A percentile compares a stretch with the other conserved stretches of the same genome.
Evolutionary conservation across 2,888 invertebrate species (phyloP).

Genomic region (Pyrochroa serraticornis): DNA sequence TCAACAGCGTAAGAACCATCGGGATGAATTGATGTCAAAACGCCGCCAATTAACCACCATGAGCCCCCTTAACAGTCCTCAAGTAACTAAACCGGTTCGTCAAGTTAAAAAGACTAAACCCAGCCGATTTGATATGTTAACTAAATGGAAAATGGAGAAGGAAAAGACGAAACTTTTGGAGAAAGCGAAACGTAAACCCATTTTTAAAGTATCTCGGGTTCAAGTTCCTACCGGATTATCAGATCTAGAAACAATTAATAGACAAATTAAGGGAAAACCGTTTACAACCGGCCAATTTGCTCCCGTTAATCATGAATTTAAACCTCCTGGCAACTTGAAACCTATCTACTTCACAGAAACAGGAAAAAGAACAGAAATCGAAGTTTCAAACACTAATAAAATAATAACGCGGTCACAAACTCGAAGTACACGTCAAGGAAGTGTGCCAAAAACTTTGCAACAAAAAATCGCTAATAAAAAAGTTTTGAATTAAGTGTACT

Average conservation of each 20-base stretch:
- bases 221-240: slow-evolving; percentile 26
- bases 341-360: no score
- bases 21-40: no score
- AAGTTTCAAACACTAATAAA: background rate
- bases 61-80: no score
- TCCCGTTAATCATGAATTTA: slow-evolving; percentile 62
- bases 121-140: slow-evolving; percentile 40
- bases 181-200: slow-evolving; percentile 43
- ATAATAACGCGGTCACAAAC: slow-evolving; percentile 1
- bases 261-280: slow-evolving; percentile 44
- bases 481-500: no score
- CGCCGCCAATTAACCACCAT: no score
- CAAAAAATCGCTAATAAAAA: no score
- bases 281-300: slow-evolving; percentile 55
- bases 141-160: slow-evolving; percentile 48
- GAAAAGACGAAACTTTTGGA: slow-evolving; percentile 34
- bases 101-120: no score
- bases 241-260: slow-evolving; percentile 42
- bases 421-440: background rate
- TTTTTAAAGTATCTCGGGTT: slow-evolving; percentile 48
- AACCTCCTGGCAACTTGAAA: slow-evolving; percentile 57
- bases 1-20: no score
- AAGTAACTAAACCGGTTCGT: no score
- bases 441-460: no score
- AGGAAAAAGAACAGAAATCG: background rate